Base-by-base conservation (phyloP, 2,797 vertebrate species). In the Helostoma temminkii region DNA sequence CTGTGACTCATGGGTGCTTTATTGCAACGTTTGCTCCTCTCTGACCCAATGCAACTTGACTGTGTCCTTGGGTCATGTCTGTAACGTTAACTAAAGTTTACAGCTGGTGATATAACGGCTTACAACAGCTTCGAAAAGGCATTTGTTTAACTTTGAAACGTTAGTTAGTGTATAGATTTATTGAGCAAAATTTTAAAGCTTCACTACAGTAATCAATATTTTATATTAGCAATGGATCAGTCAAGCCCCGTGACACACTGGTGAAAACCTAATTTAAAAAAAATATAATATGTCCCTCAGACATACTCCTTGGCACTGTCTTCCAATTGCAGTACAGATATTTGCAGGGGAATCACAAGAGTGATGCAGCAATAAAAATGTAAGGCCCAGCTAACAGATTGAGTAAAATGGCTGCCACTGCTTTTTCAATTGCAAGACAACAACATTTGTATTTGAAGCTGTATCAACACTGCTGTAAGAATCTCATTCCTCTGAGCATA, bases 1-100 rank as follows among this genome's bases (percentile, higher is more conserved):
- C 80, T 26, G 37, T 86, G 79, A 89, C 85, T 87, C 78, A 82
- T 26, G 1, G 45, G 78, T 76, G 88, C 82, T 80, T 78, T n/a
- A 63, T 92, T 86, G 89, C 88, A 88, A 81, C 76, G 84, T 86
- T 61, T 10, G 4, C 72, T 71, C 66, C 28, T 30, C 70, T 42
- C 73, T 54, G 66, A 81, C 64, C 69, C 22, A 15, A 48, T 58
- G 42, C 22, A 30, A 64, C 57, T 66, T n/a, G 26, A 48, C 3
- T 2, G 16, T 58, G 78, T 74, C 79, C 81, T 88, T 70, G 72
- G 85, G 78, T 85, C 78, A 61, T 53, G 39, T 68, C 65, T 39
- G 81, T 43, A 66, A 81, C 75, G 46, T 74, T 76, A 80, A 71
- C 57, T n/a, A 47, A 54, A 59, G 66, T 72, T 75, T 67, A 60